Evolutionary conservation across 2,888 invertebrate genomes (phyloP), one percentile per base, ranked within the genome.

Genomic region (Danaus chrysippus): DNA sequence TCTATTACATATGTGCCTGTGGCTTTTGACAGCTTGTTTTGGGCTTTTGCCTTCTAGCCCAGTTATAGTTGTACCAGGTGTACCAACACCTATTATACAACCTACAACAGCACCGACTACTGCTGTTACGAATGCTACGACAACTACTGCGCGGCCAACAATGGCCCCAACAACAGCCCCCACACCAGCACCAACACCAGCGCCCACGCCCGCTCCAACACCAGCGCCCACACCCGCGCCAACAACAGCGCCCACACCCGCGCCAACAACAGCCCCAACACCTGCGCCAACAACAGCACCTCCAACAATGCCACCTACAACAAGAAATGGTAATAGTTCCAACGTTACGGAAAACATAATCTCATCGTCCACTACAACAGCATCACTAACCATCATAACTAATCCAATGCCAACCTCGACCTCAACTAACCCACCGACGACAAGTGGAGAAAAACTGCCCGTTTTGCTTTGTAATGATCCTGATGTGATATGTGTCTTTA

Each of bases 21-120:
- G 91, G 91, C 76, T 91, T 65, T 70, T 91, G 64, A 90, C 91
- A 34, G 89, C 91, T 53, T 91, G 91, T 68, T 77, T 91, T 68
- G 91, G 91, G 64, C 73, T 91, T 63, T 69, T 87, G 66, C 89
- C 88, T 12, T 63, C 81, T 42, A 84, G 79, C 62, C 84, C 83
- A 23, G 71, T 85, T 2, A 77, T 86, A 6, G 75, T 88, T 13
- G 76, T 86, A 13, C 81, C 82, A 12, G 87, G 82, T 12, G 78
- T 83, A n/a, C 87, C 90, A 0, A 67, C 86, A 5, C 87, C 91
- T 1, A 91, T 91, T 52, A 68, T 91, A 11, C 70, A 74, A 42
- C 90, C 91, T 0, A 88, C 88, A 5, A 74, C 83, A n/a, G 72
- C 78, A 10, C 65, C 83, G 3, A 70, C 79, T 0, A 73, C 80